phyloP scores from a whole-genome alignment of 2,113 vertebrate species.

The Chlorodrepanis virens region DNA sequence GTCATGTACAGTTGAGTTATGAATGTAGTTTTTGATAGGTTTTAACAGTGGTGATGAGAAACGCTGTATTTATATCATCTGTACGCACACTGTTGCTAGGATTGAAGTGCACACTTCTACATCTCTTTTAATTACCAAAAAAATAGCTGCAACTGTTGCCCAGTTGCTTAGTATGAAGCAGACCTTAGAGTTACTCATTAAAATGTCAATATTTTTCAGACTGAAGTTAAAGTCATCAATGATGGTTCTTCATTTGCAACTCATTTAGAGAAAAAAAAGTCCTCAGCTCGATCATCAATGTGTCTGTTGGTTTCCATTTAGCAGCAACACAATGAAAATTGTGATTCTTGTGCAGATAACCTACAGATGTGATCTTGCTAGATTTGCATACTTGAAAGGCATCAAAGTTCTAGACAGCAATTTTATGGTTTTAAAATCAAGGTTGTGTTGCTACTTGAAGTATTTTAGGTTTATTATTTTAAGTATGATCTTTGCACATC shows the following conservation, averaged over 20 bases:
- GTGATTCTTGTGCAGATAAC: background rate
- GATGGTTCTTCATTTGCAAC: background rate
- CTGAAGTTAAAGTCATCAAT: background rate
- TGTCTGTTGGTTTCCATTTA: background rate
- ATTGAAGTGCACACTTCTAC: background rate
- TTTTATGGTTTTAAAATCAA: background rate
- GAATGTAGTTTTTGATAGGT: background rate
- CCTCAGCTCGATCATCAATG: background rate
- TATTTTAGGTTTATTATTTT: background rate
- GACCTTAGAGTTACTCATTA: background rate
- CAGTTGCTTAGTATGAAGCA: background rate
- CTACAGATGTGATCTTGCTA: background rate
- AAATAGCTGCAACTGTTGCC: background rate
- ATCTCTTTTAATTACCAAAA: background rate
- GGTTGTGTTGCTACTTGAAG: background rate
- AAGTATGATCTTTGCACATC: background rate
- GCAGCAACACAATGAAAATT: background rate
- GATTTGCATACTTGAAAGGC: background rate
- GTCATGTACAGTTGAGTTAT: background rate
- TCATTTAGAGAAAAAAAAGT: background rate
- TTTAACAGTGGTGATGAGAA: background rate
- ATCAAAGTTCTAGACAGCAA: background rate
- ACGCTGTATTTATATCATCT: fast-evolving
- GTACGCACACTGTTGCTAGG: background rate
- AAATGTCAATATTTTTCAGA: background rate